Evolutionary conservation across 2,797 vertebrate species (phyloP), one percentile per base, ranked within the genome.

Genomic region (Sebastiscus tertius): DNA sequence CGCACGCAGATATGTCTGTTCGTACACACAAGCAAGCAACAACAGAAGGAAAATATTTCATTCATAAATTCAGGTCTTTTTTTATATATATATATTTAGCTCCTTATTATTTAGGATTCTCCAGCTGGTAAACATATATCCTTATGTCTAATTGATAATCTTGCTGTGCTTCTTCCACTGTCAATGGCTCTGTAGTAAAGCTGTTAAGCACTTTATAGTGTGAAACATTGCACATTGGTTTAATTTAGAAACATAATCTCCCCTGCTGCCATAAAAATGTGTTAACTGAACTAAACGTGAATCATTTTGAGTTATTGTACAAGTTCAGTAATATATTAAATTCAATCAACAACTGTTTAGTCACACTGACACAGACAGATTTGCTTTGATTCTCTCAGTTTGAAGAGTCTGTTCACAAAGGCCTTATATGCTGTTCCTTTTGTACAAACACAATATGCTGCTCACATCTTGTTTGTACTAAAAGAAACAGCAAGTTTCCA

Each of bases 41-140:
- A 74, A 34, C 72, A 83, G 66, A 77, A 62, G 39, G 49, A 20
- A 42, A 8, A 59, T 34, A 36, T 34, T 75, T 75, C 36, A 87
- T 78, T 84, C 58, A 78, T 64, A 58, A 26, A 75, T 76, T 24
- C 3, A 27, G 2, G 8, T 29, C 2, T 24, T 79, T 66, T 66
- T 67, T 11, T 12, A 24, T 24, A 24, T 24, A 24, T 26, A 52
- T 16, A 42, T 42, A 61, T 2, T 14, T 55, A 18, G 29, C 8
- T 1, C 6, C 9, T 42, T 8, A 27, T 66, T 49, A 13, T 29
- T 26, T 14, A n/a, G 1, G 31, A 33, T 3, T 42, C 33, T 61
- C 31, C 49, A 13, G 11, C 12, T 26, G 18, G 46, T 61, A 10
- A 70, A 33, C 3, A 12, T 18, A 10, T 20, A 69, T 26, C 52